Evolutionary conservation across 2,113 vertebrate genomes (phyloP), one percentile per base, ranked within the genome.

Genomic region (Elaphurus davidianus): DNA sequence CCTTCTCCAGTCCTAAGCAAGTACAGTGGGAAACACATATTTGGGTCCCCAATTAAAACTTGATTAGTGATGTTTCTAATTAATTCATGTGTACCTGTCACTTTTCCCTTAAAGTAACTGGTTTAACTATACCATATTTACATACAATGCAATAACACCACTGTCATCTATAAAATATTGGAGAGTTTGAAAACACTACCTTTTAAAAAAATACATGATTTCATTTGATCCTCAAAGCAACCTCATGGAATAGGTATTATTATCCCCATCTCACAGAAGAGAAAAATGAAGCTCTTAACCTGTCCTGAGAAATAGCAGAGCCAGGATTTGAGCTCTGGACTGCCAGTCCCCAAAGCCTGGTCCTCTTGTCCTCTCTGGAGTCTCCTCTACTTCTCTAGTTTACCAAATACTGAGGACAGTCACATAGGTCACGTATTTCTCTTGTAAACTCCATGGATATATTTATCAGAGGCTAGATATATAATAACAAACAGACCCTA

Each of bases 141-240:
- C 76, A 91, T 25, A 50, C 17, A 79, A 17, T 59, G 25, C 4
- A 76, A 9, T 43, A 81, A 81, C 0, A 28, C 28, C 15, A 50
- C 5, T 54, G 47, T 76, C 33, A 82, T 50, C 89, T 89, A 62
- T 47, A 86, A 95, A 86, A 62, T 50, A 91, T 17, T 16, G 10
- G 25, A 43, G 79, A 83, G 30, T 54, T 91, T 78, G 92, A n/a
- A 84, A 96, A 91, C 7, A 64, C 52, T 47, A 4, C 17, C 92
- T 71, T 67, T 13, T 0, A 13, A 71, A 71, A 71, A 96, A 91
- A 82, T 78, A 40, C 19, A 36, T 79, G 90, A 91, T 40, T 89
- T 97, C n/a, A 74, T 94, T 40, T 78, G 76, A 64, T 88, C 55
- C 76, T 96, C 59, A 76, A 62, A 93, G 74, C 23, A 84, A 64